phyloP scores from a whole-genome alignment of 2,113 vertebrate genomes.

The Centrocercus urophasianus region DNA sequence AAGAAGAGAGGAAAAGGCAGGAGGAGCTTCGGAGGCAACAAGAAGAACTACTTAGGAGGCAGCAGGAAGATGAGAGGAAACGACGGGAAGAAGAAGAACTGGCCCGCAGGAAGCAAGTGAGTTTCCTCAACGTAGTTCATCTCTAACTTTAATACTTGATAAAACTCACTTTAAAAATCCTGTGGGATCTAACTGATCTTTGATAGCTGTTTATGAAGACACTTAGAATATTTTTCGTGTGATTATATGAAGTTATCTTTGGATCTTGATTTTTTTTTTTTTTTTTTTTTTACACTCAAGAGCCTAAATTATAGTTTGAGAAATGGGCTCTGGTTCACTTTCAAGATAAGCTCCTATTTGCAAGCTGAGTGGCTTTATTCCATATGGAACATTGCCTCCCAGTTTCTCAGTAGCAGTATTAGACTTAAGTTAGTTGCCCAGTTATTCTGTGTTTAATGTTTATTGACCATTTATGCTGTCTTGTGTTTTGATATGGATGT shows the following conservation, averaged over 20 bases:
- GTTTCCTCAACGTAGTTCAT: constrained; percentile 38
- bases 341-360: not conserved
- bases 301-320: not conserved
- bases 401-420: not conserved
- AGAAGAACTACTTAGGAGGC: constrained; percentile 90
- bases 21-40: constrained; percentile 85
- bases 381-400: not conserved
- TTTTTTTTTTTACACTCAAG: not conserved
- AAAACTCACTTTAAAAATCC: constrained; percentile 54
- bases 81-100: constrained; percentile 93
- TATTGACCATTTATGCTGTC: not conserved
- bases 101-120: constrained; percentile 93
- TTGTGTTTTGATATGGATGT: not conserved
- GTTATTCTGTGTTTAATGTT: not conserved
- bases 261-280: not conserved
- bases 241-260: constrained; percentile 8
- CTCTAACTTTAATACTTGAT: constrained; percentile 30
- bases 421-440: not conserved
- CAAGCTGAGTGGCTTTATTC: not conserved
- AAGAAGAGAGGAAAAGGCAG: constrained; percentile 92
- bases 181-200: constrained; percentile 56
- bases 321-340: not conserved
- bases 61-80: constrained; percentile 92
- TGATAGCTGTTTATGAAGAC: constrained; percentile 48
- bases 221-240: constrained; percentile 47